Evolutionary conservation across 2,797 vertebrate genomes (phyloP), one percentile per base, ranked within the genome.

Genomic region (Sorex maritimensis): DNA sequence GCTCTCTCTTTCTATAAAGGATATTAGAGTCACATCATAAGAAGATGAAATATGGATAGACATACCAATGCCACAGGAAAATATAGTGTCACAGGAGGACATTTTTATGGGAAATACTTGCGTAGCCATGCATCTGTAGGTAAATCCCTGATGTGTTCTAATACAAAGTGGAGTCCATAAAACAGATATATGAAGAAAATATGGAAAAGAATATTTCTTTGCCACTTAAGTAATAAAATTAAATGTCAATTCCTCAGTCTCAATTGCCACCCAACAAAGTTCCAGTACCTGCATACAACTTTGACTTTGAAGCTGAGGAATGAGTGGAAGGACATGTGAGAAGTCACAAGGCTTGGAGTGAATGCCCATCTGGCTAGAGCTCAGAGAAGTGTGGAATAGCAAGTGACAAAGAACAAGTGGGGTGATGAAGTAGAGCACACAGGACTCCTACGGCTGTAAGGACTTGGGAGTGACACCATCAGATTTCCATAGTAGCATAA

Each of bases 191-290:
- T 46, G 44, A 81, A 86, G 73, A 49, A 75, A 69, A 75, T 49
- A 41, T 26, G 10, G 87, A 28, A 69, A 90, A 81, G 81, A 90
- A 86, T 61, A 75, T 63, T 81, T 14, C 67, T 90, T 90, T 81
- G 61, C 61, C 49, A 86, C 23, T 24, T 75, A 61, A 69, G 75
- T 5, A 69, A 86, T 75, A 41, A 23, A 73, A 67, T 67, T 44
- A 34, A 81, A 69, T 14, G 7, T 46, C 58, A 85, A 69, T 30
- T 63, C 21, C 17, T 81, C 30, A 30, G 26, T 86, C 26, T 75
- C 38, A 38, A 4, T 26, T 78, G 77, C 24, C 38, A 49, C n/a
- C 38, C 49, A 28, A 69, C 38, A 61, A 81, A 41, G 49, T 14
- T 46, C 61, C 4, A 13, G 7, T 10, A 65, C 49, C 46, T 26